Evolutionary conservation across 2,797 vertebrate species (phyloP), one percentile per base, ranked within the genome.

Genomic region (Rallus crepitans): DNA sequence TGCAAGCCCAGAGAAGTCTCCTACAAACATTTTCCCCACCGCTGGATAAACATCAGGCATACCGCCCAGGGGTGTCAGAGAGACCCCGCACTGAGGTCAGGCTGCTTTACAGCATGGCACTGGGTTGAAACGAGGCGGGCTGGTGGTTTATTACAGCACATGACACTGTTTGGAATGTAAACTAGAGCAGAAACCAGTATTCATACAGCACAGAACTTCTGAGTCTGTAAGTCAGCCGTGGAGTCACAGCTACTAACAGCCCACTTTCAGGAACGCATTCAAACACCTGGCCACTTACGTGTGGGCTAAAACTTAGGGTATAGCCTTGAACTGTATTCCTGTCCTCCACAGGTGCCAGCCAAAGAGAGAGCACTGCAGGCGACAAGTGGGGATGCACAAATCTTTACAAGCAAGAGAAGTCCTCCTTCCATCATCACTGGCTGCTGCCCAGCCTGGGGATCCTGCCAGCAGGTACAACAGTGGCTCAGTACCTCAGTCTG

Each of bases 401-500:
- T 50, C 83, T 50, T 76, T 31, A 63, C 3, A 6, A 89, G 86
- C 25, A 63, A 85, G 89, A 77, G 79, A 80, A 31, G 61, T 45
- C 68, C 42, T 91, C 81, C 84, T 91, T 53, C 87, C 15, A 9
- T 53, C 70, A 4, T 24, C 56, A 17, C 91, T 92, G 94, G 95
- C 93, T 89, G 91, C 91, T 94, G 91, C 82, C 82, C 94, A 96
- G 89, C 68, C 94, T 75, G 93, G 93, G 87, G 87, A 94, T 89
- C 28, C 79, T 90, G 95, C 94, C 96, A 95, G 91, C 91, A 94
- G 87, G 75, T 87, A 73, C 42, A 81, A 33, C 56, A 71, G 82
- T 2, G 2, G 63, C 66, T 80, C 25, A 2, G 69, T 78, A 63
- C 53, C 77, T 86, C 90, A 35, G 79, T 33, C 79, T 91, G 85